A percentile compares a stretch with the other conserved stretches of the same genome.
These are phyloP conservation scores for Catagonus wagneri DNA, from an alignment of 2,113 vertebrate genomes.

Conservation along the genomic window DNA sequence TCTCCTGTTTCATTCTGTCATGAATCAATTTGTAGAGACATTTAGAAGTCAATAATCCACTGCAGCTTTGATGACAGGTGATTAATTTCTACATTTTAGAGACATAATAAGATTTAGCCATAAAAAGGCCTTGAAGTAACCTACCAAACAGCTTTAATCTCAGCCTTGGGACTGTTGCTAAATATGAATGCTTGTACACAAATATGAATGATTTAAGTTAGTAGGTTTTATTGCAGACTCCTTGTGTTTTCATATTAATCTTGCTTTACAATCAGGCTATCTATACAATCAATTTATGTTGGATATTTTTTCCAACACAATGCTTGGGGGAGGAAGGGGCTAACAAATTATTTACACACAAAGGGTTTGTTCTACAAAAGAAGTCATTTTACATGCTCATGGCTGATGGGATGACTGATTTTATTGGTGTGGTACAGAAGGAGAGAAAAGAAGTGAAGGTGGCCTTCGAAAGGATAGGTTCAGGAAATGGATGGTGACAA, in stretches of 20 bases:
- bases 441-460: conserved; percentile 48
- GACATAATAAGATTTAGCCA: conserved; percentile 93
- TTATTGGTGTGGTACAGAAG: conserved; percentile 57
- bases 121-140: conserved; percentile 93
- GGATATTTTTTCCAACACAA: conserved; percentile 82
- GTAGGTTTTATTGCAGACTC: conserved; percentile 88
- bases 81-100: conserved; percentile 94
- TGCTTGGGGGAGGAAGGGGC: conserved; percentile 70
- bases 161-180: conserved; percentile 92
- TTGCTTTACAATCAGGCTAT: conserved; percentile 89
- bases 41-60: conserved; percentile 94
- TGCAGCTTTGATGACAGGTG: conserved; percentile 92
- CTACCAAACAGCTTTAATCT: conserved; percentile 92
- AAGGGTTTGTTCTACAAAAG: conserved; percentile 83
- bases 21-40: conserved; percentile 93
- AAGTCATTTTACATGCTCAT: conserved; percentile 81
- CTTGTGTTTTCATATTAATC: conserved; percentile 89
- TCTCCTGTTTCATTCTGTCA: conserved; percentile 91
- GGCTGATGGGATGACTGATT: conserved; percentile 77
- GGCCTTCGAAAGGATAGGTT: conserved; percentile 51
- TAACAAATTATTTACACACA: conserved; percentile 84
- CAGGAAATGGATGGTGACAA: background rate
- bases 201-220: conserved; percentile 90
- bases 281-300: conserved; percentile 86
- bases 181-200: conserved; percentile 91